Base-by-base conservation (phyloP, 1,140 invertebrate species). In the Melipona quadrifasciata region DNA sequence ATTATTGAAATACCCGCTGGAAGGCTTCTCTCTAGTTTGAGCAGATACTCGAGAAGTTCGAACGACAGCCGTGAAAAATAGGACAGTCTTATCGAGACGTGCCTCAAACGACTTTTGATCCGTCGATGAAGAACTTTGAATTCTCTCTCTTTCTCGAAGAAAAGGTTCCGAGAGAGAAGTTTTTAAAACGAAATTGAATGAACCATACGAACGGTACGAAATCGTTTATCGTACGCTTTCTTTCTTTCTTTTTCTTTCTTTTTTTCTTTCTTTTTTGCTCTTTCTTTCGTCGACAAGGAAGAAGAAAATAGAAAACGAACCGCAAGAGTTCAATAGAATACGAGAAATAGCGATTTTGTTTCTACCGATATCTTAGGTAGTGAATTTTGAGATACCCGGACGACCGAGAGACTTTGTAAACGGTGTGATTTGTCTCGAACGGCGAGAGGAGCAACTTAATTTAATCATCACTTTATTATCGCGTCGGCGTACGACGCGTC, bases 391-490 rank as follows among this genome's bases (percentile, higher is more conserved):
- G 27, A 61, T 78, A 86, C 58, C 68, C 74, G 78, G 24, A 79
- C 64, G 65, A 81, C 39, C 39, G 39, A 47, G 79, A 82, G 58
- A 84, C 83, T 74, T 68, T 78, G 64, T 79, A 61, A 84, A 73
- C 81, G 64, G 75, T 87, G 72, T 80, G 87, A 85, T 78, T 78
- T 61, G 75, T 76, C 61, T 47, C 39, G 39, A 47, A 47, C 81
- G 77, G 67, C 81, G 85, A 53, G 64, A 80, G 77, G 71, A 87
- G 79, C 65, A 84, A 87, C 71, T 89, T 85, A 85, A 84, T 61
- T 85, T 87, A 90, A 87, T 87, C 61, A 85, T 87, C 76, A 85
- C 68, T 64, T 79, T 84, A 85, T 80, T 90, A 73, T 84, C 80
- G 82, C 78, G 88, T n/a, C 61, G 39, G 73, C 78, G 73, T 58